Evolutionary conservation across 2,888 invertebrate genomes (phyloP).

Genomic region (Empis livida): DNA sequence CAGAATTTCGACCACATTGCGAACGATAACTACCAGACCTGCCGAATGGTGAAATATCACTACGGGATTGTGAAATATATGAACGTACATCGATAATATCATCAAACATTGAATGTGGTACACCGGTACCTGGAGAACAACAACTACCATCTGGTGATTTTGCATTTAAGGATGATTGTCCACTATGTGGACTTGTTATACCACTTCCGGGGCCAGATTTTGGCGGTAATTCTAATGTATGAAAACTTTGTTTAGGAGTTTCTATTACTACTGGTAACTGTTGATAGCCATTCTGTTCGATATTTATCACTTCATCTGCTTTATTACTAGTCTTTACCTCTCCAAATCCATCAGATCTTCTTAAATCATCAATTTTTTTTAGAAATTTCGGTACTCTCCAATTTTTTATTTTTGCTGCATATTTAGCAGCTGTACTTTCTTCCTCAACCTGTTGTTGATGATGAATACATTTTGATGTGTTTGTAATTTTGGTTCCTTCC

Average conservation of each 20-base stretch:
- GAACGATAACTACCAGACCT: conserved; percentile 58
- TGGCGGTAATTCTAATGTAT: conserved; percentile 32
- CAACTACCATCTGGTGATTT: conserved; percentile 25
- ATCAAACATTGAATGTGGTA: conserved; percentile 40
- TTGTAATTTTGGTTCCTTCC: conserved; percentile 32
- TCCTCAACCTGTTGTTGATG: conserved; percentile 33
- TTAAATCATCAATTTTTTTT: conserved; percentile 42
- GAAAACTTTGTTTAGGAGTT: conserved; percentile 37
- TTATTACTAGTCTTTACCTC: not conserved
- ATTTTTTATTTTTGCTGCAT: conserved; percentile 45
- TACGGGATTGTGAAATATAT: conserved; percentile 59
- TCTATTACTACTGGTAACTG: conserved; percentile 54
- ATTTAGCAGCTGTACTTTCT: conserved; percentile 32
- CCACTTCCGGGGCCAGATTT: conserved; percentile 22
- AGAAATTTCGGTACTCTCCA: conserved; percentile 60
- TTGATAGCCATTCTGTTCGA: conserved; percentile 42
- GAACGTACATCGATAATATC: conserved; percentile 59
- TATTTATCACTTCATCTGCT: conserved; percentile 22
- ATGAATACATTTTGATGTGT: not conserved
- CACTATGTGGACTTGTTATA: conserved; percentile 17
- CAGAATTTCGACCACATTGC: conserved; percentile 49
- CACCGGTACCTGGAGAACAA: conserved; percentile 33
- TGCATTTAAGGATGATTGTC: conserved; percentile 10
- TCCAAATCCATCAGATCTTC: conserved; percentile 11
- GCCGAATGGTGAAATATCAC: conserved; percentile 57